These are phyloP conservation scores for Eristalis arbustorum DNA, from an alignment of 2,888 invertebrate species.

Conservation along the genomic window DNA sequence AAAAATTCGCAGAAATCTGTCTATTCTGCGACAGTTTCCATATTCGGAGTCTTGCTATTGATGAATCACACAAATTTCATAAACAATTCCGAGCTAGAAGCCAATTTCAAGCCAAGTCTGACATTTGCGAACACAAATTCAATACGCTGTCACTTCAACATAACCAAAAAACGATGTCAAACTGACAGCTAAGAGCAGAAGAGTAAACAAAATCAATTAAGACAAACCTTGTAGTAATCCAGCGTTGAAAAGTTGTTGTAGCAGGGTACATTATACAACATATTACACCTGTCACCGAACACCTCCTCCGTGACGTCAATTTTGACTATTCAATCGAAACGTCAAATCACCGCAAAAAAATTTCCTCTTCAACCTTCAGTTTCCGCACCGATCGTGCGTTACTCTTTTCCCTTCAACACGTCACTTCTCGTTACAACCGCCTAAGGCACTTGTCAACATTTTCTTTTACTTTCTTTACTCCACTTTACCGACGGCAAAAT, in stretches of 20 bases:
- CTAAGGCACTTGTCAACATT: conserved; percentile 16
- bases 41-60: not conserved
- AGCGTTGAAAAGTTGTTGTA: conserved; percentile 80
- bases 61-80: not conserved
- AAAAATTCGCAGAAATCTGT: no score
- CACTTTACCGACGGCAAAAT: conserved; percentile 55
- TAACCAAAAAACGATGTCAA: not conserved
- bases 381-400: not conserved
- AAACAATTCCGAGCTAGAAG: no score
- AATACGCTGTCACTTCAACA: not conserved
- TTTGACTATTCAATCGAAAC: not conserved
- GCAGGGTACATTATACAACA: conserved; percentile 80
- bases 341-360: not conserved
- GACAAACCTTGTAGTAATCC: conserved; percentile 80
- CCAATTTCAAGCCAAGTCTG: no score
- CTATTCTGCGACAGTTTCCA: no score
- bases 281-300: conserved; percentile 73
- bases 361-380: not conserved
- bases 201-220: not conserved
- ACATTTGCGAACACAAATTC: not conserved
- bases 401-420: conserved; percentile 76
- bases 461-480: not conserved
- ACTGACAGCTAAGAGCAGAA: not conserved
- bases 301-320: conserved; percentile 7
- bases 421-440: conserved; percentile 55